These are phyloP conservation scores for Calliopum simillimum DNA, from an alignment of 2,888 invertebrate genomes.

Conservation along the genomic window DNA sequence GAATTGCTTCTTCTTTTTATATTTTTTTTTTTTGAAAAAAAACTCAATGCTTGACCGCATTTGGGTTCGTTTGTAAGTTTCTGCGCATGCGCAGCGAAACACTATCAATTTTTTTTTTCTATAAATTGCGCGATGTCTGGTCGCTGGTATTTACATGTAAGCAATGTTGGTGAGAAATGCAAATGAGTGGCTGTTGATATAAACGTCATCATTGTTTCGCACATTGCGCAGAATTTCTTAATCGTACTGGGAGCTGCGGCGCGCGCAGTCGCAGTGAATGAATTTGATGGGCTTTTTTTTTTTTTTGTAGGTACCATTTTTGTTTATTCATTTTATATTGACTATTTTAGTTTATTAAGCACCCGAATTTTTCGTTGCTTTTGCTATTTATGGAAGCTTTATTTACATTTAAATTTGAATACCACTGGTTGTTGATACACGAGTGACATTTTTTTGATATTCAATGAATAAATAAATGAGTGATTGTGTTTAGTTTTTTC, in stretches of 20 bases:
- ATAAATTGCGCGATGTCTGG: not conserved
- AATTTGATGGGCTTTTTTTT: not conserved
- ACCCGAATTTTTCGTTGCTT: too few species aligned
- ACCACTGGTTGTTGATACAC: too few species aligned
- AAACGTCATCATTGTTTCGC: slow-evolving; percentile 10
- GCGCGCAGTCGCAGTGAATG: slow-evolving; percentile 4
- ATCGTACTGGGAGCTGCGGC: not conserved
- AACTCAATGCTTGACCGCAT: not conserved
- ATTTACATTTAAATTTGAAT: too few species aligned
- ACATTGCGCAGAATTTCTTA: slow-evolving; percentile 21
- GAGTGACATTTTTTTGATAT: too few species aligned
- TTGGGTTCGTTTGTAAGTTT: not conserved
- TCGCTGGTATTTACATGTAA: too few species aligned
- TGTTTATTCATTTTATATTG: too few species aligned
- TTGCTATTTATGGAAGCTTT: too few species aligned
- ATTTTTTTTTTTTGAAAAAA: too few species aligned
- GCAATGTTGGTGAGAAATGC: slow-evolving; percentile 5
- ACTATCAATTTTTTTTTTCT: slow-evolving; percentile 24
- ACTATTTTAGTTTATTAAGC: too few species aligned
- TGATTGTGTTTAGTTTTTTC: too few species aligned
- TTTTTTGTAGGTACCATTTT: not conserved
- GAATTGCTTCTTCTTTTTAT: too few species aligned
- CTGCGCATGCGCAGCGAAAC: not conserved
- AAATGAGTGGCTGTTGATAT: slow-evolving; percentile 33
- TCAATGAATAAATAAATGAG: too few species aligned